Base-by-base conservation (phyloP, 2,797 vertebrate species). In the Podargus strigoides region DNA sequence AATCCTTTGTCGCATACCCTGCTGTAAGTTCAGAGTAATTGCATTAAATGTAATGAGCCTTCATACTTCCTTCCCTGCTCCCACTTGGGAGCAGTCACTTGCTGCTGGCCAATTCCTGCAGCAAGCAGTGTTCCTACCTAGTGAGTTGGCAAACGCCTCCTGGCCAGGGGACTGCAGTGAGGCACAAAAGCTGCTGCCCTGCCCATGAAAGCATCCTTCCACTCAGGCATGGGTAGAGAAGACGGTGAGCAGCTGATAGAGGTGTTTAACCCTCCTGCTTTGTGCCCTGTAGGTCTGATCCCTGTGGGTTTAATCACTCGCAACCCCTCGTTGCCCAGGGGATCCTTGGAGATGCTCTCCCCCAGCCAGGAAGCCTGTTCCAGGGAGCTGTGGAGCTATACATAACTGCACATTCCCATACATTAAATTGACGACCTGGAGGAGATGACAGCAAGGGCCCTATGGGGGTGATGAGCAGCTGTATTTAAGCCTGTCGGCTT, bases 21-120 rank as follows among this genome's bases (percentile, higher is more conserved):
- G 63, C 80, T 90, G 55, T 90, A 93, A 92, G 63, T 67, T 83
- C 74, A 60, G 76, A 84, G 77, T 86, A 92, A 96, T 93, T 56
- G 52, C 32, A 85, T 94, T 94, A 76, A 88, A 50, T 39, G 22
- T 85, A 95, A 90, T 91, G 23, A 93, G 60, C 53, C 52, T 86
- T 67, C 86, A 89, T 67, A 70, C 56, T 82, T 95, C 83, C 88
- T 93, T 91, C 77, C 59, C 50, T 4, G 2, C 39, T 95, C 83
- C 47, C 90, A 50, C 55, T 78, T 62, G 77, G 83, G 91, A 94
- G 30, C 47, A 90, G 42, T 79, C 41, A 82, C 93, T 67, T 96
- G 63, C 44, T 52, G 67, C 63, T 82, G 67, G 47, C 55, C 44
- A 85, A 70, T 70, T 93, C 52, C 77, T 79, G 74, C 59, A 75